Base-by-base conservation (phyloP, 2,797 vertebrate species). In the Peromyscus eremicus region DNA sequence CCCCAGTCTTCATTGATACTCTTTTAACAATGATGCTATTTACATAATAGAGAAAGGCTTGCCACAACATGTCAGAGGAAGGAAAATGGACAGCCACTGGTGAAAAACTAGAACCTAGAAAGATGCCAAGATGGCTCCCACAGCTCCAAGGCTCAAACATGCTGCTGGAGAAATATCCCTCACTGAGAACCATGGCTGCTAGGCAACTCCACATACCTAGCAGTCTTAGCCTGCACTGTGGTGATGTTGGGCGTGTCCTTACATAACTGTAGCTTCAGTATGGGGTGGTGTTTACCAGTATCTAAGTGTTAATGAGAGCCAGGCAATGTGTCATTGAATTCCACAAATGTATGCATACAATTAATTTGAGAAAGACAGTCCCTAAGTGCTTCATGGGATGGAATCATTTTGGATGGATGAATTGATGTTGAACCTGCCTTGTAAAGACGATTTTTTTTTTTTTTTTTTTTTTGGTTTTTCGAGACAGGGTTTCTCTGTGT, bases 281-380 rank as follows among this genome's bases (percentile, higher is more conserved):
- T 37, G 32, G 57, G 88, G 75, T 55, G 32, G 21, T 23, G 10
- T 52, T n/a, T 60, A 68, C 66, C 57, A 80, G 9, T 49, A 21
- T 60, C 68, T 10, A 40, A 16, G 16, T 12, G 37, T 25, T 68
- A 60, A 1, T 29, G 49, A 89, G 57, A 96, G 21, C 25, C 55
- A 82, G 82, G 9, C 9, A n/a, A 19, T 60, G 46, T 86, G 43
- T 76, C 52, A 57, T 14, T 34, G n/a, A 62, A 64, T 64, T 93
- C 37, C 55, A 55, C 25, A 83, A 29, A 46, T 25, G 60, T 66
- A 83, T n/a, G 37, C 21, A 77, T n/a, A 66, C 7, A 75, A 27
- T 90, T 90, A 60, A 77, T 73, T 66, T 49, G 68, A 82, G 75
- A 14, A 95, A 82, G 76, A 77, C 49, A 79, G 34, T 79, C 37